These are phyloP conservation scores for Caenorhabditis sp. DNA, from an alignment of 2,888 invertebrate genomes.

Conservation along the genomic window DNA sequence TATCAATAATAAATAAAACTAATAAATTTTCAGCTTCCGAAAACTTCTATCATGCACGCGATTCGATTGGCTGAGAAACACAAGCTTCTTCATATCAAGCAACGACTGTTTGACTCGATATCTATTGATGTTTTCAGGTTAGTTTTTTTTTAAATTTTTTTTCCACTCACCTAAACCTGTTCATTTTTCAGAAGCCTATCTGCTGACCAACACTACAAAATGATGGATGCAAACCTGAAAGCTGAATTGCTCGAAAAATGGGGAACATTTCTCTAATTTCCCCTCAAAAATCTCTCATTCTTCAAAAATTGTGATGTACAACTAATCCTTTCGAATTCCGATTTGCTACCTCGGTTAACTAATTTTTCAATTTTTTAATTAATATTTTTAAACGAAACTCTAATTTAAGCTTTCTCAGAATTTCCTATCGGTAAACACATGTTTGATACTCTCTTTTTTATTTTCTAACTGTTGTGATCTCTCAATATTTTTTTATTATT, in stretches of 20 bases:
- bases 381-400: background rate
- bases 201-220: slow-evolving; percentile 35
- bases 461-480: slow-evolving; percentile 1
- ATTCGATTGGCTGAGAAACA: slow-evolving; percentile 44
- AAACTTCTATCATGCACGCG: slow-evolving; percentile 42
- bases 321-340: background rate
- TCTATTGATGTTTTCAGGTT: slow-evolving; percentile 46
- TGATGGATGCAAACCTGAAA: slow-evolving; percentile 44
- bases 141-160: slow-evolving; percentile 25
- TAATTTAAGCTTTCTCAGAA: slow-evolving; percentile 2
- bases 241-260: slow-evolving; percentile 53
- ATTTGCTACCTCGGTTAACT: background rate
- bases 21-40: slow-evolving; percentile 29
- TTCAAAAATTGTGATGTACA: background rate
- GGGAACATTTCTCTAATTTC: slow-evolving; percentile 42
- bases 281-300: background rate
- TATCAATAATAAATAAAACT: no score
- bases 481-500: background rate
- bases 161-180: slow-evolving; percentile 11
- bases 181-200: slow-evolving; percentile 27
- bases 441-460: background rate
- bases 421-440: background rate
- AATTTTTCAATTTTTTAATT: background rate
- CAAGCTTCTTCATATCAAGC: slow-evolving; percentile 24
- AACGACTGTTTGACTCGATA: slow-evolving; percentile 38